Percentiles rank a stretch among this genome's conserved stretches.
Conservation (phyloP, 2,797 vertebrate species). For the Squalus acanthias region DNA sequence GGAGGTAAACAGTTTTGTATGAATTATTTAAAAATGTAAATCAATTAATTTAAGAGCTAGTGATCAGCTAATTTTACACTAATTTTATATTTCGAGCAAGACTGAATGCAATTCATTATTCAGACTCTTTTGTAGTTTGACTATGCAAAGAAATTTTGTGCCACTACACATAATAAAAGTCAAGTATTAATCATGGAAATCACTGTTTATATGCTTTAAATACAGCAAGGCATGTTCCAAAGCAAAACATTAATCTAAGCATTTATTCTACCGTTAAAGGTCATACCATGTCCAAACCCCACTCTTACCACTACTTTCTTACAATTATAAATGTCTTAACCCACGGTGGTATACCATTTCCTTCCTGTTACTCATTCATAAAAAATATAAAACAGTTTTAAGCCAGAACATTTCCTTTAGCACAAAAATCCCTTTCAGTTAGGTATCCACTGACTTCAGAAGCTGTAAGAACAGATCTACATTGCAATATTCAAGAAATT, state of each 20-base stretch:
- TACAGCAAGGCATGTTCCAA: not conserved
- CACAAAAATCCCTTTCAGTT: slow-evolving; percentile 46
- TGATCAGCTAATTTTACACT: not conserved
- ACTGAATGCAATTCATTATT: not conserved
- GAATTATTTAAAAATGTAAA: not conserved
- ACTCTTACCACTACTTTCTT: slow-evolving; percentile 21
- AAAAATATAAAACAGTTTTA: slow-evolving; percentile 51
- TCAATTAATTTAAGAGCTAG: not conserved
- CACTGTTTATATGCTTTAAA: not conserved
- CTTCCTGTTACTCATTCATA: slow-evolving; percentile 65
- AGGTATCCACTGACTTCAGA: slow-evolving; percentile 41
- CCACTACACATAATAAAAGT: not conserved
- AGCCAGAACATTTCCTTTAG: slow-evolving; percentile 35
- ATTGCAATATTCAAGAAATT: slow-evolving; percentile 34
- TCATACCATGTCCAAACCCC: not conserved
- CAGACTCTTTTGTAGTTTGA: not conserved
- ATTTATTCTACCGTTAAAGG: not conserved
- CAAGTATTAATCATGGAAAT: not conserved
- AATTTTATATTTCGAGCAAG: not conserved
- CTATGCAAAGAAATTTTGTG: not conserved
- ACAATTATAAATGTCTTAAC: slow-evolving; percentile 38
- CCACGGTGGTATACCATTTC: slow-evolving; percentile 61
- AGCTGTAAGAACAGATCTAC: slow-evolving; percentile 39
- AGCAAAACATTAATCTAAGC: not conserved
- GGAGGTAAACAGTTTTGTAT: too few species aligned